These are phyloP conservation scores for Cordilura impudica DNA, from an alignment of 2,888 invertebrate genomes.

Conservation along the genomic window DNA sequence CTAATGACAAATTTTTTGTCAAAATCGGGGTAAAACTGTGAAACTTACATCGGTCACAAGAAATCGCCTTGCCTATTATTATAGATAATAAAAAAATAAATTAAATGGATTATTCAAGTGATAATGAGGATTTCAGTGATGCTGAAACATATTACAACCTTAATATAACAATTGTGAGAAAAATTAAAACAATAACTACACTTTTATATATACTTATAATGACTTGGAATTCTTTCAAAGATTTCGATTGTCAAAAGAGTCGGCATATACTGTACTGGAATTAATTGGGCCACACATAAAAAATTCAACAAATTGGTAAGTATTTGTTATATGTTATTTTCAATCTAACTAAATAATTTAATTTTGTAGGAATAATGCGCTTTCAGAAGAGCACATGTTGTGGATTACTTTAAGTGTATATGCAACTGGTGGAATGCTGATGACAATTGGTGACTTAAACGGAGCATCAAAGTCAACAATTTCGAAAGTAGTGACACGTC, in stretches of 20 bases:
- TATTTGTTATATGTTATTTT: too few species aligned
- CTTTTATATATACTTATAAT: background rate
- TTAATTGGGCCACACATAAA: background rate
- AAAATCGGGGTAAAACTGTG: too few species aligned
- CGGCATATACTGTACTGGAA: background rate
- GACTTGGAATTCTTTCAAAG: background rate
- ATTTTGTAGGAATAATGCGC: conserved; percentile 12
- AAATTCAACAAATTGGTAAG: background rate
- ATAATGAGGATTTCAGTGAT: too few species aligned
- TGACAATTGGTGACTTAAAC: conserved; percentile 21
- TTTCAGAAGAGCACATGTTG: conserved; percentile 23
- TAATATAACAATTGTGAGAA: too few species aligned
- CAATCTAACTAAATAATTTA: background rate
- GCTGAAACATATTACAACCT: too few species aligned
- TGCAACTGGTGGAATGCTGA: conserved; percentile 39
- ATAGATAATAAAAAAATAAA: too few species aligned
- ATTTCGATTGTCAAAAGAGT: background rate
- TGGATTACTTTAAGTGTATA: conserved; percentile 22
- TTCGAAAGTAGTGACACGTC: background rate
- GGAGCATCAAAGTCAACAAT: background rate
- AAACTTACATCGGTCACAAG: too few species aligned
- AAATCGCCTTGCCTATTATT: too few species aligned
- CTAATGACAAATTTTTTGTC: too few species aligned
- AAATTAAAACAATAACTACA: too few species aligned
- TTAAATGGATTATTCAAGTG: too few species aligned